phyloP scores from a whole-genome alignment of 2,113 vertebrate genomes.

The Alligator mississippiensis region DNA sequence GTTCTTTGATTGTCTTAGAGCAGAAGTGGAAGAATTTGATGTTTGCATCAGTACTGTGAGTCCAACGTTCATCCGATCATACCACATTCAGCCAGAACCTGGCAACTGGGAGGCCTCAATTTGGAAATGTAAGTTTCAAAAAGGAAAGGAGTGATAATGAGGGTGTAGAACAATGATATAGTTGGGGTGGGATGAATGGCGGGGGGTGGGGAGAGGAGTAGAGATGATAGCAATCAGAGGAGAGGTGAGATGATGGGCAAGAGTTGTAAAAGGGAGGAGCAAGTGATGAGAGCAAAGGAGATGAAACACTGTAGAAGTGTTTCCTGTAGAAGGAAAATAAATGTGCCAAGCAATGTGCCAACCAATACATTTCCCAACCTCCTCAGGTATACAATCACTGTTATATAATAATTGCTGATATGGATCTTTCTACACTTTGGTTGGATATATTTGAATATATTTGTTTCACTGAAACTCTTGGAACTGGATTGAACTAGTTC shows the following conservation, averaged over 20 bases:
- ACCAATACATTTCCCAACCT: too few species aligned
- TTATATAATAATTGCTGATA: too few species aligned
- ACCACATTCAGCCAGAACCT: constrained; percentile 36
- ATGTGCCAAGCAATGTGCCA: neutral
- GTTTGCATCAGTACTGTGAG: constrained; percentile 92
- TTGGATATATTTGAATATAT: too few species aligned
- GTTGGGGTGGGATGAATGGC: neutral
- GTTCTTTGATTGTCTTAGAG: constrained; percentile 95
- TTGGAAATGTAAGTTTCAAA: constrained; percentile 81
- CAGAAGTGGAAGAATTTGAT: constrained; percentile 93
- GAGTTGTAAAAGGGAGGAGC: neutral
- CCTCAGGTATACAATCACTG: too few species aligned
- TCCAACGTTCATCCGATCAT: constrained; percentile 91
- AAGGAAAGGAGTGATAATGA: neutral
- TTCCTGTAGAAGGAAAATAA: neutral
- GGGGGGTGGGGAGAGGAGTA: neutral
- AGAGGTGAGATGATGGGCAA: too few species aligned
- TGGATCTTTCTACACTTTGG: too few species aligned
- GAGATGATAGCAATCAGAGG: neutral
- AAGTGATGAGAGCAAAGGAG: neutral
- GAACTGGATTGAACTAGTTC: too few species aligned
- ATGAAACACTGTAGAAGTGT: neutral
- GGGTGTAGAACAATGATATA: neutral
- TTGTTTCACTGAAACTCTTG: too few species aligned
- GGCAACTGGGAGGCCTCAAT: constrained; percentile 79